phyloP scores from a whole-genome alignment of 2,797 vertebrate species.

The Anguilla pacifica region DNA sequence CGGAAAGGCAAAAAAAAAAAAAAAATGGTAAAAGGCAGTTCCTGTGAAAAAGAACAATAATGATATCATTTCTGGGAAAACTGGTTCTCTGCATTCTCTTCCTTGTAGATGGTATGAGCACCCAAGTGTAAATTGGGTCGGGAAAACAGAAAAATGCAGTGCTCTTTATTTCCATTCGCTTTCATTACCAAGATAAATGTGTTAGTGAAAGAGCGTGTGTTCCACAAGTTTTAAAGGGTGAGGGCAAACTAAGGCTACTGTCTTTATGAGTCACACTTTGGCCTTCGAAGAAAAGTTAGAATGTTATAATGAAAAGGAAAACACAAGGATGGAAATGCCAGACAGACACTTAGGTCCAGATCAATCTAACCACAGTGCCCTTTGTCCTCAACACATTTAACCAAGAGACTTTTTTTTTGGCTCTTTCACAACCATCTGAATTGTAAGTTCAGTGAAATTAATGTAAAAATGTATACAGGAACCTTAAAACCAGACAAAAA shows the following conservation, averaged over 20 bases:
- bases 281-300: neutral
- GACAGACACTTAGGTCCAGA: neutral
- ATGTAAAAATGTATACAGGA: neutral
- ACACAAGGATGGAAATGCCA: neutral
- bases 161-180: neutral
- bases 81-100: neutral
- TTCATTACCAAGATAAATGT: neutral
- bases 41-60: neutral
- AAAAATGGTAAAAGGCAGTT: neutral
- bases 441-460: neutral
- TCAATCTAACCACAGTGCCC: neutral
- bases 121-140: neutral
- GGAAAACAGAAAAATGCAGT: neutral
- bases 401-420: neutral
- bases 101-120: neutral
- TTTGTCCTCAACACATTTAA: neutral
- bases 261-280: too few relatives aligned
- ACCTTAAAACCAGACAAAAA: neutral
- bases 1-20: neutral
- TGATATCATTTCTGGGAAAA: neutral
- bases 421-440: neutral
- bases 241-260: too few relatives aligned
- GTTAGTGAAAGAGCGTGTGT: neutral
- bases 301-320: neutral
- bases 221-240: neutral